phyloP scores from a whole-genome alignment of 2,797 vertebrate species.

The Lagocephalus sceleratus region DNA sequence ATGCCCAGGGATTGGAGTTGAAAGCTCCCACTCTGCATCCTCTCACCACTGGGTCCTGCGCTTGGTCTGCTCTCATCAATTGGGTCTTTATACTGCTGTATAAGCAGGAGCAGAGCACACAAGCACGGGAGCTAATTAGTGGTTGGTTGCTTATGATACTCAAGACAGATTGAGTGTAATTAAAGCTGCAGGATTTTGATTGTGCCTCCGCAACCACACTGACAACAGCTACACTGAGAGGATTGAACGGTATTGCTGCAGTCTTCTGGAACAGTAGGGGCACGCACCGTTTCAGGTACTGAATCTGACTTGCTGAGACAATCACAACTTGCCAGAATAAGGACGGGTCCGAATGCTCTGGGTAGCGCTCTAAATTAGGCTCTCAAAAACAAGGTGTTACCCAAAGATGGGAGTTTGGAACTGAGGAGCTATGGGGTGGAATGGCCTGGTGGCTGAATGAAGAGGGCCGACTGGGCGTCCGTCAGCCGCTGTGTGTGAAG shows the following conservation, averaged over 20 bases:
- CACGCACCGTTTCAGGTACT: slow-evolving; percentile 45
- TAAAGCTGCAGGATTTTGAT: slow-evolving; percentile 54
- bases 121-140: slow-evolving; percentile 61
- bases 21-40: slow-evolving; percentile 56
- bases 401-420: slow-evolving; percentile 27
- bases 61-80: slow-evolving; percentile 48
- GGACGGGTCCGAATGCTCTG: slow-evolving; percentile 6
- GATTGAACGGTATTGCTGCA: slow-evolving; percentile 31
- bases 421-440: slow-evolving; percentile 19
- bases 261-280: slow-evolving; percentile 42
- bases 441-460: slow-evolving; percentile 23
- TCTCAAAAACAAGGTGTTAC: slow-evolving; percentile 32
- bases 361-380: slow-evolving; percentile 49
- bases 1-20: slow-evolving; percentile 52
- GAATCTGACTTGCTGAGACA: slow-evolving; percentile 61
- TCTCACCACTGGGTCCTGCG: slow-evolving; percentile 44
- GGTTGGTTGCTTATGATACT: slow-evolving; percentile 56
- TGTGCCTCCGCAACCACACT: slow-evolving; percentile 36
- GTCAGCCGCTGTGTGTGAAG: slow-evolving; percentile 45
- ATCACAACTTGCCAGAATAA: slow-evolving; percentile 47
- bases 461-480: slow-evolving; percentile 29
- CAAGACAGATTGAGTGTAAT: slow-evolving; percentile 54
- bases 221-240: slow-evolving; percentile 26
- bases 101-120: slow-evolving; percentile 51
- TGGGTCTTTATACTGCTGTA: slow-evolving; percentile 39